Evolutionary conservation across 2,888 invertebrate species (phyloP), one percentile per base, ranked within the genome.

Genomic region (Phaedon cochleariae): DNA sequence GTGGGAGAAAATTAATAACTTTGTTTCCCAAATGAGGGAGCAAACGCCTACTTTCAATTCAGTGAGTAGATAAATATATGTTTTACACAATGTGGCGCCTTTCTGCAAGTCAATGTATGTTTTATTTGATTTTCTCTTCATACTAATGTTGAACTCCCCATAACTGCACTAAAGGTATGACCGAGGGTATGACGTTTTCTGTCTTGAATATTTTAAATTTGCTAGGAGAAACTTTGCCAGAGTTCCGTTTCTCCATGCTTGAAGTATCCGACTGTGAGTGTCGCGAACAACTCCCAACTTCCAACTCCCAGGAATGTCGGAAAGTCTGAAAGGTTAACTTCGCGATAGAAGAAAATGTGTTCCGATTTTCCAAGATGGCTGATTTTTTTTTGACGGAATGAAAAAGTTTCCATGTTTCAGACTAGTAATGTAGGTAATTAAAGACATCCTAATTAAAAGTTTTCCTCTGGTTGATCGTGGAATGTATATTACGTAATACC

Each of bases 321-420:
- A 46, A 31, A 46, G 55, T 51, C 65, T 37, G n/a, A 46, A 31
- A 46, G 31, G 45, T 60, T 59, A 41, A 64, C 64, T 64, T 49
- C 22, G 46, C 29, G 48, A 60, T 57, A 61, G 60, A 55, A 46
- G 18, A 57, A 52, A 57, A 21, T n/a, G 18, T 48, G 60, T 29
- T 54, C 29, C 12, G 5, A 18, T 26, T 10, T 22, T 54, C 41
- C 61, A 66, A 34, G n/a, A 46, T 59, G 41, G 46, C 31, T 51
- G 18, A 7, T 34, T 37, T 65, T 65, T n/a, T 65, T 62, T 57
- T 45, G 29, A 41, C n/a, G 41, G 41, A 5, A 10, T 15, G n/a
- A 15, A 41, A n/a, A 41, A 41, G n/a, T 41, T 41, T 41, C 12
- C 21, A 55, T 20, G 9, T 55, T 41, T 55, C 6, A 41, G 55